Conservation (phyloP, 2,888 invertebrate species). For the Drosophila subsilvestris region DNA sequence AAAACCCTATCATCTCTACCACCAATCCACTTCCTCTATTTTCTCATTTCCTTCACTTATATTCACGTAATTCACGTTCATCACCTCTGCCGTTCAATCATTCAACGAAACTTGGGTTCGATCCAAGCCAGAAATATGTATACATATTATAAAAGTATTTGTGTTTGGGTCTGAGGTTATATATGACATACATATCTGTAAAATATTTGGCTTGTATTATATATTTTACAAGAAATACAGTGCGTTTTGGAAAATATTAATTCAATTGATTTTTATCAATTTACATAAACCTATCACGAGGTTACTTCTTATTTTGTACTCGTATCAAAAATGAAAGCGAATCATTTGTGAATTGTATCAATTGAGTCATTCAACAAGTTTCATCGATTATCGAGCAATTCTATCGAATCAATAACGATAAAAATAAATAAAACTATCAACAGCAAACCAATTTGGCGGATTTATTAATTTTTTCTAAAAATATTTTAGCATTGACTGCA, state of each 20-base stretch:
- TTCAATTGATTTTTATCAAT: background rate
- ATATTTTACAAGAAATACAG: background rate
- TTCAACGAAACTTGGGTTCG: background rate
- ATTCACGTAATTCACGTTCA: background rate
- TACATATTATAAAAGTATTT: background rate
- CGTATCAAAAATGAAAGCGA: too few relatives aligned
- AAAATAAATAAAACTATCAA: background rate
- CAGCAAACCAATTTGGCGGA: background rate
- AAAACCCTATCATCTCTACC: background rate
- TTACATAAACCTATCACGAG: too few relatives aligned
- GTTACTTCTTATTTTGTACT: too few relatives aligned
- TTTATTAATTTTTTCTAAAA: background rate
- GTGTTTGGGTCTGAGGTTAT: background rate
- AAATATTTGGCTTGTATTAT: background rate
- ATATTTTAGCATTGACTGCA: background rate
- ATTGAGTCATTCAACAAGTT: background rate
- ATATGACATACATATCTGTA: background rate
- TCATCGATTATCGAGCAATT: background rate
- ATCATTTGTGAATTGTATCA: too few relatives aligned
- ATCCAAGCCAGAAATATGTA: background rate
- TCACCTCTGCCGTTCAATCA: background rate
- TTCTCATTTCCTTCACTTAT: background rate
- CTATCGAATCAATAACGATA: background rate
- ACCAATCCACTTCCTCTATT: constrained; percentile 13
- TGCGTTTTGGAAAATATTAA: background rate